Conservation (phyloP, 2,888 invertebrate genomes). For the Tachina lurida region DNA sequence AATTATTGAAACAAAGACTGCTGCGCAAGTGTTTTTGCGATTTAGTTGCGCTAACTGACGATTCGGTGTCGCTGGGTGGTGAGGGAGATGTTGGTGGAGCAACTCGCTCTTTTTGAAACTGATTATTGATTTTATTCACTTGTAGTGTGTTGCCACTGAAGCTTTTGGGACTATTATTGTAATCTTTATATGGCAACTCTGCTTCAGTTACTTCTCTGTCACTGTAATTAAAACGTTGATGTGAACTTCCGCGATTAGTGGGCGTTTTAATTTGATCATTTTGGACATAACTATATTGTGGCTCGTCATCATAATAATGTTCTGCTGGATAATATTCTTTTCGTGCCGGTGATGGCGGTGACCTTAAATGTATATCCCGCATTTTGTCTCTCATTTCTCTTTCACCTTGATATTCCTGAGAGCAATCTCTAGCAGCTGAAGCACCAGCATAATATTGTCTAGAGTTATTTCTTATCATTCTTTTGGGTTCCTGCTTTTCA, state of each 20-base stretch:
- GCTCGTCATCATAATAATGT: conserved; percentile 70
- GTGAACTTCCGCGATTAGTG: conserved; percentile 59
- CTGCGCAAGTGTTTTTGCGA: conserved; percentile 80
- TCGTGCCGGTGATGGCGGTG: conserved; percentile 70
- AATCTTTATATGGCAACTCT: conserved; percentile 50
- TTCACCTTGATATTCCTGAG: conserved; percentile 23
- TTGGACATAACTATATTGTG: conserved; percentile 34
- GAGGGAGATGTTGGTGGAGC: conserved; percentile 42
- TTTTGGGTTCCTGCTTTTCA: conserved; percentile 28
- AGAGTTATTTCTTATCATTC: conserved; percentile 42
- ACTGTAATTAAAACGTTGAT: conserved; percentile 17
- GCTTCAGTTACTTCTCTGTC: conserved; percentile 7
- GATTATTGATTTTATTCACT: conserved; percentile 65
- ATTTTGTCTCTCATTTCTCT: conserved; percentile 74
- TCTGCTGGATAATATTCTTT: conserved; percentile 78
- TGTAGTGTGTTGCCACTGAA: conserved; percentile 40
- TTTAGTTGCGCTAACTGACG: conserved; percentile 55
- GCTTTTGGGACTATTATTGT: conserved; percentile 53
- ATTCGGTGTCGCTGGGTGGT: conserved; percentile 58
- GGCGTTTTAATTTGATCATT: conserved; percentile 37
- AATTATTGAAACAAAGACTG: conserved; percentile 81
- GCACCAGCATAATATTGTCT: conserved; percentile 10
- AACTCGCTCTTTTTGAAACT: conserved; percentile 8
- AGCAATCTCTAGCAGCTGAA: conserved; percentile 30
- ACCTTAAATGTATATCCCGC: conserved; percentile 74